Evolutionary conservation across 2,113 vertebrate species (phyloP), one percentile per base, ranked within the genome.

Genomic region (Prunella fulvescens): DNA sequence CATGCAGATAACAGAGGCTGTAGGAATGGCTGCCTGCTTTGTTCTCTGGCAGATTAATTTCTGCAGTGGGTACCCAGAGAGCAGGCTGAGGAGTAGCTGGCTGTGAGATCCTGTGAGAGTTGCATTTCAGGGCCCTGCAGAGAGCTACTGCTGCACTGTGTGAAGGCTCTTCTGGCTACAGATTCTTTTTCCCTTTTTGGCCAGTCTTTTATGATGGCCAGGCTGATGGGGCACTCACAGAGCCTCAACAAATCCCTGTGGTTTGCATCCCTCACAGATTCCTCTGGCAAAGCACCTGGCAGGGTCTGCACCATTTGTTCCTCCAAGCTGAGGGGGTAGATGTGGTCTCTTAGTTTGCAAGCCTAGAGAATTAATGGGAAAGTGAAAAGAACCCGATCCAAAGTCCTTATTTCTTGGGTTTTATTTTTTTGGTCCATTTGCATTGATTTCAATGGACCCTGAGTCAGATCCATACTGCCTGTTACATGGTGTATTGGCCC

Each of bases 401-500:
- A 81, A 83, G 10, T 70, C 15, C 19, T 72, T 89, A 48, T 40
- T 37, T 26, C 20, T 65, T 65, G 20, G 6, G 4, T 10, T 56
- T 31, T 7, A 1, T 19, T 53, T 66, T 71, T 61, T 28, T 28
- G 53, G 56, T 71, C 40, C 25, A 31, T 81, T 90, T 92, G 40
- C 53, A 74, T 57, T 76, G 69, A 64, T 93, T 90, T 84, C 47
- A 62, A 2, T 74, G 79, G 65, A 40, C 54, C 25, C 5, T 62
- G 66, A 81, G 77, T 76, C 61, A 22, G 45, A 96, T 80, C 90
- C 88, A 76, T 93, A 42, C n/a, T 72, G 42, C 89, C 93, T 84
- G 19, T 94, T 96, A 62, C 81, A 79, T 79, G 84, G 88, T 90
- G 80, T 80, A 44, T 72, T 94, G 90, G 86, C 61, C 94, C 67